Conservation (phyloP, 2,888 invertebrate genomes). For the Mactromeris polynyma region DNA sequence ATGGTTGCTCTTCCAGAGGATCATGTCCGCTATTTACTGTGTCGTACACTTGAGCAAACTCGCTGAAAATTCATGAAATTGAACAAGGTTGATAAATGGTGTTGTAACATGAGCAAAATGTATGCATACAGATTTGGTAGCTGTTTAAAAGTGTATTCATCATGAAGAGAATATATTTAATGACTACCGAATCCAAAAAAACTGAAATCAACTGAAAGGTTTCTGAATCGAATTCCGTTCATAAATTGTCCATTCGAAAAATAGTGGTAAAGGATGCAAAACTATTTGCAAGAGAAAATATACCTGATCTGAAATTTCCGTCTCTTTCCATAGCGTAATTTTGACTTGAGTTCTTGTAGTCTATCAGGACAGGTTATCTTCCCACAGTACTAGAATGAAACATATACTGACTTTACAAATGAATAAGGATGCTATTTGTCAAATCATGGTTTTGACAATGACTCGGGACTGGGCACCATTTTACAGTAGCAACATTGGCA, state of each 20-base stretch:
- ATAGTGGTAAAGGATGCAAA: no score
- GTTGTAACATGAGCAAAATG: background rate
- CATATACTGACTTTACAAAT: background rate
- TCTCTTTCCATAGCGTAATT: slow-evolving; percentile 30
- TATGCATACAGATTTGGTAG: no score
- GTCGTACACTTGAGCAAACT: slow-evolving; percentile 57
- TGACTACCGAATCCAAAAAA: no score
- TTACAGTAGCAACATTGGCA: no score
- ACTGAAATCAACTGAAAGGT: background rate
- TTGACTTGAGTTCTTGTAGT: slow-evolving; percentile 42
- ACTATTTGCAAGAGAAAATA: no score
- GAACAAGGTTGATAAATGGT: background rate
- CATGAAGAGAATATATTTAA: background rate
- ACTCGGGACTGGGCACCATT: no score
- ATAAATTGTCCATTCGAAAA: no score
- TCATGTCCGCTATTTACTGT: slow-evolving; percentile 57
- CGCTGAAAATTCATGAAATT: slow-evolving; percentile 43
- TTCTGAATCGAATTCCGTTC: background rate
- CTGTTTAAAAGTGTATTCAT: no score
- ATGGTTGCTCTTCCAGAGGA: slow-evolving; percentile 51
- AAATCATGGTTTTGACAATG: no score
- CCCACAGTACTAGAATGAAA: slow-evolving; percentile 48
- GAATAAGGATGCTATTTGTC: no score
- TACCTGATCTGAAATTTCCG: slow-evolving; percentile 58
- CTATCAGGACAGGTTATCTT: slow-evolving; percentile 49